These are phyloP conservation scores for Plodia interpunctella DNA, from an alignment of 1,140 invertebrate species.

Conservation along the genomic window DNA sequence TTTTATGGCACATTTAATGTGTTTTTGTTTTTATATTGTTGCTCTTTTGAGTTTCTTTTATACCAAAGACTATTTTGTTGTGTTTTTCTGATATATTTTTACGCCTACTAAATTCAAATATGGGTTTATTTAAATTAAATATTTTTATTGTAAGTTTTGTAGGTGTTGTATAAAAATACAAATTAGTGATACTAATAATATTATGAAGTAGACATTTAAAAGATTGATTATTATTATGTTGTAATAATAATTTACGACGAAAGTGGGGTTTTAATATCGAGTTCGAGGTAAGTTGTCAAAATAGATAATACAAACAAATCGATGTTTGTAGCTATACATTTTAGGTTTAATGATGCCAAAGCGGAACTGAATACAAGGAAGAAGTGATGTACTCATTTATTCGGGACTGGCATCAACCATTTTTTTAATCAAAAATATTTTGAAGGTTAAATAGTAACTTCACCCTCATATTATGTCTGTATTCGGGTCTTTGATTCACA, in stretches of 20 bases:
- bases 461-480: not conserved
- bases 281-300: constrained; percentile 26
- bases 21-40: constrained; percentile 17
- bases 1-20: constrained; percentile 24
- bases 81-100: constrained; percentile 13
- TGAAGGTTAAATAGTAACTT: not conserved
- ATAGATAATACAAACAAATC: constrained; percentile 17
- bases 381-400: not conserved
- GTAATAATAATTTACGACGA: constrained; percentile 10
- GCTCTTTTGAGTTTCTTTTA: constrained; percentile 9
- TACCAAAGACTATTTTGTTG: constrained; percentile 16
- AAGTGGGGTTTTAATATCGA: constrained; percentile 21
- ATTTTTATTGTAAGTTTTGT: constrained; percentile 13
- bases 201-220: not conserved
- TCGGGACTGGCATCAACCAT: not conserved
- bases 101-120: too few species aligned
- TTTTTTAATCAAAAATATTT: not conserved
- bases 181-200: constrained; percentile 11
- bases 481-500: too few species aligned
- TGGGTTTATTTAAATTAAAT: constrained; percentile 8
- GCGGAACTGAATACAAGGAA: constrained; percentile 32
- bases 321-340: constrained; percentile 12
- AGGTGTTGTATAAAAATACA: constrained; percentile 15
- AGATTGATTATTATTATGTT: constrained; percentile 15
- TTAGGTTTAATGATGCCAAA: constrained; percentile 40